Evolutionary conservation across 2,888 invertebrate species (phyloP), one percentile per base, ranked within the genome.

Genomic region (Fissipunctia ypsillon): DNA sequence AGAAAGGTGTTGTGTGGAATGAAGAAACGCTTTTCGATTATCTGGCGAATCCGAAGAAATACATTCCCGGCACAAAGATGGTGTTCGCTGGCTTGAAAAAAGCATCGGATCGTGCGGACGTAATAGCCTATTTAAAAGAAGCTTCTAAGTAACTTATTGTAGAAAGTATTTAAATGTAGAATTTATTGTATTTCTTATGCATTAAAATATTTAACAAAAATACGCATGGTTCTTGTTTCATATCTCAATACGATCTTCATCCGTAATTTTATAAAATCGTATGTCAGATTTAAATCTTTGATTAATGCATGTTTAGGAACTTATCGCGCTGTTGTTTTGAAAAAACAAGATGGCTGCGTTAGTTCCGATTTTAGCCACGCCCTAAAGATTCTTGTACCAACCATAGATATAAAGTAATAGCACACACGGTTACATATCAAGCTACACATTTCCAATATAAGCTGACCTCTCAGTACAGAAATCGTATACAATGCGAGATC

Each of bases 51-150:
- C 99, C 99, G 80, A 99, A 99, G 97, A 99, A 99, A 95, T 99
- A 98, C 96, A 99, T 99, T 97, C 99, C 99, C 73, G 99, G 99
- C 86, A 99, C 99, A 83, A 99, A 99, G 95, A 99, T 99, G 99
- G 98, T 99, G 91, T 99, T 99, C 91, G 99, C 99, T 87, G 99
- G 99, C 80, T 95, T 99, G 90, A 99, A 99, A 97, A 99, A 99
- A 95, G 97, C 98, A 54, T 97, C 98, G 75, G 99, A 99, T 87
- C 97, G 99, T 81, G 98, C 97, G 22, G 99, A 99, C 95, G 97
- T 99, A 73, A 99, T 99, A 91, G 98, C 99, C 45, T 99, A 99
- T 94, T 96, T 99, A 88, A 98, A 98, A 95, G 95, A 97, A 74
- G 96, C 98, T 14, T 97, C 81, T 54, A 81, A 76, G 59, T 84